These are phyloP conservation scores for Ptychochromis oligacanthus DNA, from an alignment of 2,113 vertebrate genomes.

Conservation along the genomic window DNA sequence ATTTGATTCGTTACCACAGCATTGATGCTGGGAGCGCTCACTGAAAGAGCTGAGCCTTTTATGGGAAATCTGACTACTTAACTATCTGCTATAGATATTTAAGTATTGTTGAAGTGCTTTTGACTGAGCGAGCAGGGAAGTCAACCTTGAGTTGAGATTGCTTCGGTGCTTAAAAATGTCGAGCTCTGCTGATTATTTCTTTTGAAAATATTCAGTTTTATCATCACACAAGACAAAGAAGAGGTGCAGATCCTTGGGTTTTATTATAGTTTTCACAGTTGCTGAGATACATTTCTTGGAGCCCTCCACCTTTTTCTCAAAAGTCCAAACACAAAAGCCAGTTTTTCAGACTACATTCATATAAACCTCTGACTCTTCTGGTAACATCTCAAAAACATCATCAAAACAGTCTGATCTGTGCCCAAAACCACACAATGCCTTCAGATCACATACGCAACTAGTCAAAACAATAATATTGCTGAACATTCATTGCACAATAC, in stretches of 20 bases:
- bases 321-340: neutral
- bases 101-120: neutral
- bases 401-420: neutral
- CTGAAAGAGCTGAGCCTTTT: neutral
- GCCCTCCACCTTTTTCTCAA: neutral
- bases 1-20: neutral
- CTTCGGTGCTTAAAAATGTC: neutral
- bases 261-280: neutral
- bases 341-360: neutral
- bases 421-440: neutral
- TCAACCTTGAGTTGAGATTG: neutral
- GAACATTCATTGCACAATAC: neutral
- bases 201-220: neutral
- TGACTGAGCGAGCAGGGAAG: neutral
- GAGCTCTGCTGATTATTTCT: neutral
- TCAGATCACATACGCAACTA: neutral
- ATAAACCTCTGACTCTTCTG: neutral
- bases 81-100: neutral
- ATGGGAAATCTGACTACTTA: neutral
- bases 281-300: rapidly evolving
- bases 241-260: neutral
- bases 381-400: neutral
- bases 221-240: neutral
- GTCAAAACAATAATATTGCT: neutral
- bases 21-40: neutral